phyloP scores from a whole-genome alignment of 2,113 vertebrate genomes.

The Eurystomus gularis region DNA sequence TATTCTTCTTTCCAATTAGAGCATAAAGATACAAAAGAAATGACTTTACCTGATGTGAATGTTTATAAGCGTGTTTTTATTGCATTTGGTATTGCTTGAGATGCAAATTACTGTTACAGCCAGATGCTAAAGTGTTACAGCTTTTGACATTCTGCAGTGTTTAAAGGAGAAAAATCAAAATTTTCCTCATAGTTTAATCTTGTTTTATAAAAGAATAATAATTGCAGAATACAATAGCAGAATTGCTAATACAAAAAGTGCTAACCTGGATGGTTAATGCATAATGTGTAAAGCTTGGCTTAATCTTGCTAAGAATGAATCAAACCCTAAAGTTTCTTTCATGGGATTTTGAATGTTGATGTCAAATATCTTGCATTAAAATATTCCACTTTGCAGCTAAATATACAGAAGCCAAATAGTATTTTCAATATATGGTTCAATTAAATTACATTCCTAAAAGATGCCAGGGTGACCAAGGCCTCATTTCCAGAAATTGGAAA shows the following conservation, averaged over 20 bases:
- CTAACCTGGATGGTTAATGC: background rate
- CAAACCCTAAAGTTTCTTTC: background rate
- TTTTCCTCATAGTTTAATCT: background rate
- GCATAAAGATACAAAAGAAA: background rate
- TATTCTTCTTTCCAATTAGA: background rate
- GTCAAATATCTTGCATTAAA: background rate
- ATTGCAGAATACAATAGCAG: background rate
- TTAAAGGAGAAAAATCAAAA: background rate
- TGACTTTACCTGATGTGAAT: background rate
- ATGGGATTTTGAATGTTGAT: background rate
- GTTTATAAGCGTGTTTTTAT: background rate
- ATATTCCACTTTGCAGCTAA: background rate
- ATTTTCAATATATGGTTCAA: background rate
- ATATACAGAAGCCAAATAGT: background rate
- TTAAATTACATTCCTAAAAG: background rate
- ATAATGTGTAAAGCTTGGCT: background rate
- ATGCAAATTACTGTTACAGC: background rate
- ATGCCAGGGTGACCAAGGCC: background rate
- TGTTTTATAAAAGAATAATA: background rate
- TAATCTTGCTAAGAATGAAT: background rate
- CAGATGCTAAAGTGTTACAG: background rate
- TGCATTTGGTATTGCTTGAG: background rate
- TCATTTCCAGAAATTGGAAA: background rate
- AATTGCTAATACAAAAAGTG: background rate
- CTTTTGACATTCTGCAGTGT: background rate